Base-by-base conservation (phyloP, 2,113 vertebrate genomes). In the Oreotrochilus melanogaster region DNA sequence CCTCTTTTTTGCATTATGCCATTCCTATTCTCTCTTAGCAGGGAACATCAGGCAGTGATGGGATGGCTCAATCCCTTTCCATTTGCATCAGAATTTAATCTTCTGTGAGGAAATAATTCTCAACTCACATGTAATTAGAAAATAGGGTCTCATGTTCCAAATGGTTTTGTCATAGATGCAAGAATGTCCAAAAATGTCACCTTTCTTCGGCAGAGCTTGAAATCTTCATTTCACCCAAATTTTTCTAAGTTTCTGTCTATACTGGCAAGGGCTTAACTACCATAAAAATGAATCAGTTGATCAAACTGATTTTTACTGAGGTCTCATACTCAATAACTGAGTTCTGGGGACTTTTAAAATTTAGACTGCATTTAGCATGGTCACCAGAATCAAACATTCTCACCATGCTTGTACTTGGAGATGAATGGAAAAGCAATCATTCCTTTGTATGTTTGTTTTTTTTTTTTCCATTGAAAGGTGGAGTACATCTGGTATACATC, bases 11-110 rank as follows among this genome's bases (percentile, higher is more conserved):
- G 66, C 4, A 5, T 88, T 75, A 70, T 80, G 27, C 21, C 56
- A 58, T 96, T 93, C 35, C 58, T 18, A 65, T 75, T 89, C 53
- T 64, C n/a, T 91, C 58, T 82, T 82, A 91, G 54, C 60, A 62
- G 37, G 19, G 67, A 89, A 47, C 43, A 83, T 86, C 74, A 89
- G 48, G 47, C 54, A 85, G 23, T 69, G 88, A 54, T 76, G 60
- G 37, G 50, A 50, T 58, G 31, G 25, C 45, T 80, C 2, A 5
- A 48, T 78, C 74, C 54, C 42, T 12, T 88, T 88, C 56, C 25
- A 66, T 91, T 93, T 88, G 43, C 85, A 79, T 88, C 47, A 73
- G 82, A 92, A 91, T 88, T 91, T 89, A 88, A 93, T 91, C n/a
- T 91, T 93, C 69, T 78, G 37, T 79, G 60, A 83, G 93, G 67